These are phyloP conservation scores for Zeuzera pyrina DNA, from an alignment of 2,888 invertebrate genomes.

Conservation along the genomic window DNA sequence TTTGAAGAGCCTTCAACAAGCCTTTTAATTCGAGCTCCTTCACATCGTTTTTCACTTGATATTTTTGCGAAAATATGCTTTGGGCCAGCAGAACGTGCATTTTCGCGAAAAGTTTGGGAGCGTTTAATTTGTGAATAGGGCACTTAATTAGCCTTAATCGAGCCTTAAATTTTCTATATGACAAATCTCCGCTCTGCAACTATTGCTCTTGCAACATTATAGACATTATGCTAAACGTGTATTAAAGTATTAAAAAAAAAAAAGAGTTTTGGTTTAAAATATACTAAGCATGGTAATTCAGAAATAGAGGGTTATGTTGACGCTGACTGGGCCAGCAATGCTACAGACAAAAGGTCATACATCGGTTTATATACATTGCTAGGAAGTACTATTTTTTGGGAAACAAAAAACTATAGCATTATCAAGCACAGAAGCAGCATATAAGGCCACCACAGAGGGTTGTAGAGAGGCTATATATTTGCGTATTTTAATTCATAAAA, in stretches of 20 bases:
- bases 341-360: conserved; percentile 25
- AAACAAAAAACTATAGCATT: conserved; percentile 28
- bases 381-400: conserved; percentile 22
- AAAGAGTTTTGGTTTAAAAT: conserved; percentile 14
- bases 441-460: conserved; percentile 20
- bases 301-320: conserved; percentile 12
- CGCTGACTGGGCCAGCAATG: conserved; percentile 15
- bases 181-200: too few relatives aligned
- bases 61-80: too few relatives aligned
- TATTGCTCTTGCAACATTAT: too few relatives aligned
- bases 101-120: too few relatives aligned
- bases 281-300: not conserved
- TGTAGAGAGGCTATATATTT: conserved; percentile 14
- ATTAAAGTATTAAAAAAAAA: conserved; percentile 8
- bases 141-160: too few relatives aligned
- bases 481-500: conserved; percentile 1
- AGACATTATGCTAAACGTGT: conserved; percentile 4
- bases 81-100: too few relatives aligned
- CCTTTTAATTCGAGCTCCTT: too few relatives aligned
- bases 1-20: too few relatives aligned
- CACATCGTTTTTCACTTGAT: too few relatives aligned
- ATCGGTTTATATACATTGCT: conserved; percentile 21
- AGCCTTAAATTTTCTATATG: too few relatives aligned
- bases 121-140: too few relatives aligned
- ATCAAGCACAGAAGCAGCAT: conserved; percentile 23